Evolutionary conservation across 2,797 vertebrate species (phyloP).

Genomic region (Megaceryle alcyon): DNA sequence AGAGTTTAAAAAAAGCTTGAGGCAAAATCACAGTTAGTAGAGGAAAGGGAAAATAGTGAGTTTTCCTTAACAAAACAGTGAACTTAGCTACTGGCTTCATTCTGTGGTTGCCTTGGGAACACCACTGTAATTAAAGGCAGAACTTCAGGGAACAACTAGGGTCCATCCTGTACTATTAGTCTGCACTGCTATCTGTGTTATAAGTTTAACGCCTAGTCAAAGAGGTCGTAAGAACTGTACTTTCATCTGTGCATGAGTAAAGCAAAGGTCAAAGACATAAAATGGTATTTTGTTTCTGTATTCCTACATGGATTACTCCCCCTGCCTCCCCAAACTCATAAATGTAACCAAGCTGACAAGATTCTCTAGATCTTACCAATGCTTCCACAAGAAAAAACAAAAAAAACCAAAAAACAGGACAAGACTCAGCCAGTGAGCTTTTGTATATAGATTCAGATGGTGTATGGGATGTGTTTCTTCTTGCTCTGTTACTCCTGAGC

Average conservation of each 20-base stretch:
- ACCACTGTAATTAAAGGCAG: neutral
- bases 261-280: neutral
- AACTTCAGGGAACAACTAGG: neutral
- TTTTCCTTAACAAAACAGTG: neutral
- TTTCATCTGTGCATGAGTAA: neutral
- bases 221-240: neutral
- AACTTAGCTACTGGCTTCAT: neutral
- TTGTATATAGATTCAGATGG: neutral
- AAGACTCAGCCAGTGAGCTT: neutral
- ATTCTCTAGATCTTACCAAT: neutral
- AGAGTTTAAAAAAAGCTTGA: neutral
- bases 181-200: neutral
- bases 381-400: neutral
- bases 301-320: neutral
- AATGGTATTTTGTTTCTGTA: neutral
- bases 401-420: neutral
- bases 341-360: neutral
- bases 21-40: neutral
- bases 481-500: neutral
- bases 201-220: fast-evolving
- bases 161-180: neutral
- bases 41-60: neutral
- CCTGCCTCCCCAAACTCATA: neutral
- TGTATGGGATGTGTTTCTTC: neutral
- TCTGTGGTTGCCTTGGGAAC: constrained; percentile 34